Evolutionary conservation across 2,888 invertebrate genomes (phyloP), one percentile per base, ranked within the genome.

Genomic region (Tetragonula carbonaria): DNA sequence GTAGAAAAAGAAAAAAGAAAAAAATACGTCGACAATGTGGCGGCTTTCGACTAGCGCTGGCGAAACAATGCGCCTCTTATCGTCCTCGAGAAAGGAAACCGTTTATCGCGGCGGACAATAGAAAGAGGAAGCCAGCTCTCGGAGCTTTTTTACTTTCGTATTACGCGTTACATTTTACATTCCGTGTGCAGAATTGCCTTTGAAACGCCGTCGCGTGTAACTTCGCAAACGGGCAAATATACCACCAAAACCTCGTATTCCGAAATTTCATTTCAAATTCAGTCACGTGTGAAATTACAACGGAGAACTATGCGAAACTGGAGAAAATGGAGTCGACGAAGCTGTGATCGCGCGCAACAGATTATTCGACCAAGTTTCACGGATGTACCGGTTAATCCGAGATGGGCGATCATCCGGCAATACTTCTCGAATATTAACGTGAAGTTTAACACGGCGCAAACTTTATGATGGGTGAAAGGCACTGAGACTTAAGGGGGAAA

Each of bases 61-160:
- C 45, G 70, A 63, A 79, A 85, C 80, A 86, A 86, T 76, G 74
- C 51, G 76, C 14, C 57, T 53, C 71, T 86, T 85, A 86, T 87
- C 86, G 82, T 72, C 28, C 23, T 65, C 75, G 76, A 65, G 82
- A 85, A 84, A 87, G 86, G 87, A 87, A 87, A 80, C 80, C 72
- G 74, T 84, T 86, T 86, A 87, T 87, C 87, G 85, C 77, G 33
- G 53, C 53, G 78, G 78, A 87, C 87, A 87, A 87, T 86, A 76
- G 84, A 79, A 78, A 62, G 80, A 87, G 86, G 86, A 86, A 82
- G 66, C 80, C 65, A 38, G 74, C 78, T 8, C 80, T 8, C 80
- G 74, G 72, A 77, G 23, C 73, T 81, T 80, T 81, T 80, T 78
- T 84, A 73, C 23, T 23, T 23, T 23, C 68, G 74, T 62, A 33